Evolutionary conservation across 2,888 invertebrate species (phyloP), one percentile per base, ranked within the genome.

Genomic region (Strigamia maritima): DNA sequence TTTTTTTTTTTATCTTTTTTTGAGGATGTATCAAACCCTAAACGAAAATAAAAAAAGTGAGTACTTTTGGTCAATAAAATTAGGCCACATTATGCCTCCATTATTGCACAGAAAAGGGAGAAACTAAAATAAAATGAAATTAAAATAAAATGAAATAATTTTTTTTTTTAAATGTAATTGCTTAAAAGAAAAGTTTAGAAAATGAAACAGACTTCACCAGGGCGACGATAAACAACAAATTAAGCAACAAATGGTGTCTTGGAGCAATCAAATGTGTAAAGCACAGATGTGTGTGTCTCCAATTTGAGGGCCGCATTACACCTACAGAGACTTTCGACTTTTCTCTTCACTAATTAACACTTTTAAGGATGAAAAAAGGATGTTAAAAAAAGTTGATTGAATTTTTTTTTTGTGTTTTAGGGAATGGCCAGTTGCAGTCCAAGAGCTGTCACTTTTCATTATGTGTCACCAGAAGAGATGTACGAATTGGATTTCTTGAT

Each of bases 371-470:
- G n/a, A 28, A 28, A 16, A 28, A 76, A 7, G 12, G n/a, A n/a
- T n/a, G n/a, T n/a, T n/a, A 10, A 74, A 12, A 19, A 16, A 77
- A 26, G n/a, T 22, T 35, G 24, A 31, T 10, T 22, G 22, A 26
- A 49, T 38, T 78, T 77, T 28, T 65, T 81, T 79, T 80, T 28
- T 65, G 38, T 70, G 82, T 86, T 86, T 8, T 86, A 94, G 92
- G 95, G 94, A 19, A 88, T 93, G 80, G 91, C 93, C 83, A 95
- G 95, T 84, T 96, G 95, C 85, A 95, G 95, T 0, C 96, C 96
- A 85, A 93, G 94, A 85, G 95, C 97, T 0, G 90, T 98, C 16
- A 93, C 96, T 0, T 97, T 98, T 88, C 97, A 97, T 87, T 97
- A 97, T 86, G 92, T 96, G 19, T n/a, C 49, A 49, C 49, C 49